These are phyloP conservation scores for Drosophila tani DNA, from an alignment of 1,140 invertebrate genomes.

Conservation along the genomic window DNA sequence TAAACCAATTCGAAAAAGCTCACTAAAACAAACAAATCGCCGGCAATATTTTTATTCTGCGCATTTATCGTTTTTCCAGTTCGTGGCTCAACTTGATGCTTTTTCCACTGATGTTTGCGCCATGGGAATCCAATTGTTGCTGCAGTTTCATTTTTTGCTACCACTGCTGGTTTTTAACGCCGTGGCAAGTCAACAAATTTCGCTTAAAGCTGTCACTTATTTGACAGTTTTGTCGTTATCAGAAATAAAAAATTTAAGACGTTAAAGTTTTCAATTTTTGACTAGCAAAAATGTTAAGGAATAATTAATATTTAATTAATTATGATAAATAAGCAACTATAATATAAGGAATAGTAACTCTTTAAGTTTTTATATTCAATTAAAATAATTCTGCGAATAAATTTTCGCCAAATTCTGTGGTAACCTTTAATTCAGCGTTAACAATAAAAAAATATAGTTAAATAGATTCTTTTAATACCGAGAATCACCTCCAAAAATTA, in stretches of 20 bases:
- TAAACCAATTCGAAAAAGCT: slow-evolving; percentile 26
- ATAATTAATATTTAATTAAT: too few relatives aligned
- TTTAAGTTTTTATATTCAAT: too few relatives aligned
- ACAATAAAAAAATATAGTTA: too few relatives aligned
- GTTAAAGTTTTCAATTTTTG: too few relatives aligned
- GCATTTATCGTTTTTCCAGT: slow-evolving; percentile 17
- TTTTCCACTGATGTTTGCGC: slow-evolving; percentile 17
- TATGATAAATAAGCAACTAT: too few relatives aligned
- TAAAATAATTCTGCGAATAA: too few relatives aligned
- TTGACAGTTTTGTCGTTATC: background rate
- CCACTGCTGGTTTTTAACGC: slow-evolving; percentile 12
- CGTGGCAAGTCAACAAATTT: slow-evolving; percentile 36
- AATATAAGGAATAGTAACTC: too few relatives aligned
- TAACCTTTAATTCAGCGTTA: background rate
- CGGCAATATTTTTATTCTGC: slow-evolving; percentile 35
- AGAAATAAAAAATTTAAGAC: background rate
- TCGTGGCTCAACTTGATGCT: slow-evolving; percentile 31
- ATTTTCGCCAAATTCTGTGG: too few relatives aligned
- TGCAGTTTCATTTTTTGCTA: slow-evolving; percentile 19
- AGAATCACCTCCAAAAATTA: background rate
- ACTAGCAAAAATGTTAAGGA: too few relatives aligned
- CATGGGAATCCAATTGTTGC: slow-evolving; percentile 32
- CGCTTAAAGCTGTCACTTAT: background rate
- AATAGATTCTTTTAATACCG: slow-evolving; percentile 5
- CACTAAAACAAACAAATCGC: slow-evolving; percentile 40